A percentile compares a stretch with the other conserved stretches of the same genome.
Conservation (phyloP, 2,113 vertebrate genomes). For the Numida meleagris region DNA sequence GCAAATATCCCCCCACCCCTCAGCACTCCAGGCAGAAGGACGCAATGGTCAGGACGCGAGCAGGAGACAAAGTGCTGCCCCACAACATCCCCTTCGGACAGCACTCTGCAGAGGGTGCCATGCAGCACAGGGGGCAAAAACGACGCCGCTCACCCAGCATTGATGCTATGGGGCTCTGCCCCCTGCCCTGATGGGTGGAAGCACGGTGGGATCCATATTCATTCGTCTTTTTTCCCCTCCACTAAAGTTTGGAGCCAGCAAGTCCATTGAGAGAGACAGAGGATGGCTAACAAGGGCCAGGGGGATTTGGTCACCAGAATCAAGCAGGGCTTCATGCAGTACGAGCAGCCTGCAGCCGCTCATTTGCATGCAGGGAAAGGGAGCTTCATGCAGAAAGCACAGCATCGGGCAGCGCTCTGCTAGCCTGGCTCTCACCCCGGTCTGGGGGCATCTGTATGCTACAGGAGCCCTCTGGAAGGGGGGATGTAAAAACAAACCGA, state of each 20-base stretch:
- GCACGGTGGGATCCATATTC: rapidly evolving
- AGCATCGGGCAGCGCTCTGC: rapidly evolving
- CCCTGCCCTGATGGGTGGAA: background rate
- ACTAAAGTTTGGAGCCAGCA: background rate
- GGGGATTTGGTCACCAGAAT: conserved; percentile 30
- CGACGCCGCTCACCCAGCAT: rapidly evolving
- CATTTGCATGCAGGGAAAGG: background rate
- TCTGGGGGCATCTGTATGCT: background rate
- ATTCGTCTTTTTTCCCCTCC: background rate
- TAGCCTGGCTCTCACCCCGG: background rate
- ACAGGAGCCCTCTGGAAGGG: background rate
- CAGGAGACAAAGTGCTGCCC: background rate
- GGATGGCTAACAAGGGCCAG: conserved; percentile 45
- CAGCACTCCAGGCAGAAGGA: background rate
- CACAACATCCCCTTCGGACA: background rate
- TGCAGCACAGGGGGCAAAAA: too few species aligned
- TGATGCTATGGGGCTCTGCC: too few species aligned
- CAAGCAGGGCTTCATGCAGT: conserved; percentile 68
- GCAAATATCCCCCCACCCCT: background rate
- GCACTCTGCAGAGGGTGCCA: background rate
- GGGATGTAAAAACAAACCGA: background rate
- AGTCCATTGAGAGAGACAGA: background rate
- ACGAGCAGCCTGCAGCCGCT: conserved; percentile 6
- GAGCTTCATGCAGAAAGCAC: background rate
- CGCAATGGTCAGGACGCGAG: rapidly evolving